These are phyloP conservation scores for Beroe ovata DNA, from an alignment of 37 sponge, comb jelly and placozoan genomes.

Conservation along the genomic window DNA sequence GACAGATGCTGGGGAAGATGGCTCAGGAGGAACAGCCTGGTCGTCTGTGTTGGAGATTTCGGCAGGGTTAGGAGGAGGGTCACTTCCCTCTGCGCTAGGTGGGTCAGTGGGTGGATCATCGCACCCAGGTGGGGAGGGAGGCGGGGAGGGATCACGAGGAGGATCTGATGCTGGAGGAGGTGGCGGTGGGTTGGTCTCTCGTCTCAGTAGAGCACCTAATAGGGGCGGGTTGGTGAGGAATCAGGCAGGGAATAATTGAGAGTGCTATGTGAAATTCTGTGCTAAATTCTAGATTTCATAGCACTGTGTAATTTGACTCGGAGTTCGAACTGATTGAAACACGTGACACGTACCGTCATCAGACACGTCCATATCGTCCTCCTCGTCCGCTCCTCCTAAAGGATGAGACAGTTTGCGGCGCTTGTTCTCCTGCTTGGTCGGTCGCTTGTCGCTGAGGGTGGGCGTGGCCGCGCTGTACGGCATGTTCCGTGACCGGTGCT, in stretches of 20 bases:
- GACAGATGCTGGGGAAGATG: background rate
- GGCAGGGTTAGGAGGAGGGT: background rate
- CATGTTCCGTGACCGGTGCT: slow-evolving; percentile 9
- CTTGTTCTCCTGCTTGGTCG: background rate
- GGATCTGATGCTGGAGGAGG: background rate
- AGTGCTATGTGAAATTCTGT: too few relatives aligned
- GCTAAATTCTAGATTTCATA: too few relatives aligned
- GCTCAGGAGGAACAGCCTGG: too few relatives aligned
- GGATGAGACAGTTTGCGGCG: slow-evolving; percentile 4
- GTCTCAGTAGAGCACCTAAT: too few relatives aligned
- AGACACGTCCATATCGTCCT: slow-evolving; percentile 49
- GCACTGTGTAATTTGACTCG: too few relatives aligned
- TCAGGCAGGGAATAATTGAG: background rate
- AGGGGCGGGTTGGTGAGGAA: too few relatives aligned
- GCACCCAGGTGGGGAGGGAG: background rate
- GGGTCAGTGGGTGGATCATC: background rate
- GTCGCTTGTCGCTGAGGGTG: slow-evolving; percentile 49
- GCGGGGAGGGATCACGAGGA: background rate
- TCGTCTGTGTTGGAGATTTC: too few relatives aligned
- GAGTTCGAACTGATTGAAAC: too few relatives aligned
- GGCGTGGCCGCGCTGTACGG: slow-evolving; percentile 33
- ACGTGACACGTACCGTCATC: slow-evolving; percentile 29
- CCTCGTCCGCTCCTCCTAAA: background rate
- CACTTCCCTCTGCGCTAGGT: too few relatives aligned
- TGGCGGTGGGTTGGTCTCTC: too few relatives aligned